These are phyloP conservation scores for Ophiodon elongatus DNA, from an alignment of 2,113 vertebrate species.

Conservation along the genomic window DNA sequence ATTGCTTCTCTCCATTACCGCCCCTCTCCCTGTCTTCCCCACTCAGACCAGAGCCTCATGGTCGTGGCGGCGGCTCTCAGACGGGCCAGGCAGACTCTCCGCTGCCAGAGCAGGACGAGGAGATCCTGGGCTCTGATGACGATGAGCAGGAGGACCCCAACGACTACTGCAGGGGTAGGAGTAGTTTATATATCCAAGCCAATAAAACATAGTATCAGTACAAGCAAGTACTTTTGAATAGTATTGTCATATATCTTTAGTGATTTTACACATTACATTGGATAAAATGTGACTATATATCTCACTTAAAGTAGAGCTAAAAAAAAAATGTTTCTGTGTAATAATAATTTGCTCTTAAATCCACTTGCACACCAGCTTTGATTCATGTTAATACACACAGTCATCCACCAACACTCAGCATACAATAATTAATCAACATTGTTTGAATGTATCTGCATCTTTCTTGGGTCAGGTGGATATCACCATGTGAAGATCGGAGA, in stretches of 20 bases:
- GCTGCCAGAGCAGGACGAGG: constrained; percentile 93
- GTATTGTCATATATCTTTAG: neutral
- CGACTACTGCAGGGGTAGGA: constrained; percentile 94
- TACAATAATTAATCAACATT: neutral
- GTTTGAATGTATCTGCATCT: neutral
- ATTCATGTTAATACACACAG: neutral
- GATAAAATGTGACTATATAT: neutral
- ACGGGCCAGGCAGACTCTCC: constrained; percentile 87
- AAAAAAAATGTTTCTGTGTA: neutral
- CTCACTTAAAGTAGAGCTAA: neutral
- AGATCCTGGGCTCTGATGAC: constrained; percentile 97
- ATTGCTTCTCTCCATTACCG: constrained; percentile 1
- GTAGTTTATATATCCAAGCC: neutral
- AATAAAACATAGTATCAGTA: neutral
- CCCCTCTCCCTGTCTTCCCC: constrained; percentile 23
- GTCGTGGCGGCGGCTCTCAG: constrained; percentile 86
- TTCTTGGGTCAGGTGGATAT: constrained; percentile 88
- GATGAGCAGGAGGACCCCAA: constrained; percentile 98
- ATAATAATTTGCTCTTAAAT: neutral
- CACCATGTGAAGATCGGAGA: constrained; percentile 98
- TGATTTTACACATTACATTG: neutral
- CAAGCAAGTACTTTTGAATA: neutral
- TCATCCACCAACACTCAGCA: neutral
- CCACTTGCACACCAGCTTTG: too few relatives aligned
- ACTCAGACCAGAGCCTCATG: constrained; percentile 88